Percentiles rank a stretch among this genome's conserved stretches.
These are phyloP conservation scores for Leptobrachium leishanense DNA, from an alignment of 2,113 vertebrate genomes.

Conservation along the genomic window DNA sequence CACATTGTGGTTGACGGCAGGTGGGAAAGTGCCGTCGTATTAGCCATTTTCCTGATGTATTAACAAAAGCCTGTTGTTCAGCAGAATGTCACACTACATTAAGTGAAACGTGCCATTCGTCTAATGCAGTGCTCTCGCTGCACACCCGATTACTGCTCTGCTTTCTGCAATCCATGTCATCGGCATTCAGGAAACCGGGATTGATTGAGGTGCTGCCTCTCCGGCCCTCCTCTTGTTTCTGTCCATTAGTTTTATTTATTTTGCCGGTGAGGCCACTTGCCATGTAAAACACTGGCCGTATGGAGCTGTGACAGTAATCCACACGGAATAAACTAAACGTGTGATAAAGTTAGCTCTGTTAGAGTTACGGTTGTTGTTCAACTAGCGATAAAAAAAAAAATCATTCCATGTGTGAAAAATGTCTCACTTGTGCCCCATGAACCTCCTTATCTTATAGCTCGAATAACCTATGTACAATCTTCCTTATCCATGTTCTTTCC, in stretches of 20 bases:
- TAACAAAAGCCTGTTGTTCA: slow-evolving; percentile 29
- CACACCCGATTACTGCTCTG: not conserved
- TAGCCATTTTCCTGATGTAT: slow-evolving; percentile 29
- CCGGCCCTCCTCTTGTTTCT: not conserved
- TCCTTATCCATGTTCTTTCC: too few species aligned
- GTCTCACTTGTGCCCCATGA: too few species aligned
- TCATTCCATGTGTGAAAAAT: too few species aligned
- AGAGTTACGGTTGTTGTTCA: too few species aligned
- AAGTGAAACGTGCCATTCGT: slow-evolving; percentile 20
- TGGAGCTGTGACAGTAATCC: too few species aligned
- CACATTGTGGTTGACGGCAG: slow-evolving; percentile 6
- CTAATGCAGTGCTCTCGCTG: not conserved
- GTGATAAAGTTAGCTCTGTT: too few species aligned
- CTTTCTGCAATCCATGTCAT: slow-evolving; percentile 14
- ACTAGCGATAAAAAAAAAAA: too few species aligned
- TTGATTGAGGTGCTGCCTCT: not conserved
- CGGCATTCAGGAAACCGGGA: not conserved
- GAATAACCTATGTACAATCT: too few species aligned
- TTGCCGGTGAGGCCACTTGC: not conserved
- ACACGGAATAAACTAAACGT: too few species aligned
- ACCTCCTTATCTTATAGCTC: too few species aligned
- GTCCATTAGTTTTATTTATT: slow-evolving; percentile 2
- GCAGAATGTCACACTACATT: slow-evolving; percentile 39
- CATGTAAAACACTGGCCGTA: too few species aligned
- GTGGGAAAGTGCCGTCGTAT: slow-evolving; percentile 14